Base-by-base conservation (phyloP, 2,113 vertebrate genomes). In the Austrofundulus limnaeus region DNA sequence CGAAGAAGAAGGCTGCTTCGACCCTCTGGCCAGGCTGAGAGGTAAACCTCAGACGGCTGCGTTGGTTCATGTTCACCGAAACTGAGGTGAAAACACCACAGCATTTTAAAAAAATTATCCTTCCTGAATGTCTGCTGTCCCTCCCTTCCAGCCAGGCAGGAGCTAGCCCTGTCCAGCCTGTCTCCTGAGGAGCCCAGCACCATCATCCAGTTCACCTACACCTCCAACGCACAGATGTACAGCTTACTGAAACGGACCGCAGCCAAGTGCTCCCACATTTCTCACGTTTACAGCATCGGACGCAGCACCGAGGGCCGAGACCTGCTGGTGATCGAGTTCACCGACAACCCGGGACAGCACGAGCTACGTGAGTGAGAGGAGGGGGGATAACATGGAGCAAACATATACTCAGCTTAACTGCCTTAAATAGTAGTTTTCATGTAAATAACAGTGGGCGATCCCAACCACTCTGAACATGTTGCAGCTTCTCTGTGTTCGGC, bases 321-420 rank as follows among this genome's bases (percentile, higher is more conserved):
- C 21, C 91, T 99, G 59, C 90, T 97, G 64, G 97, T 94, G 61
- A 95, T 99, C 7, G 97, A 99, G 85, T 96, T 98, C 89, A 95
- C 93, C 2, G 76, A 77, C 66, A 97, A 95, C 56, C 97, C 97
- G 0, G 97, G 97, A 65, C 91, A 94, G 19, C 97, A 99, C 0
- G 95, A 98, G 53, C 80, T 95, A 23, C 67, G 97, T 99, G 89
- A 96, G 96, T 93, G 39, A 7, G 25, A 7, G 3, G 25, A 28
- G 25, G 25, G 25, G 3, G 25, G 25, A 7, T 28, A 28, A 28
- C 25, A 4, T 28, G 25, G 25, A 28, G 25, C 3, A 28, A 7
- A 28, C 25, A 7, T 28, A 28, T 28, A 7, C 28, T 28, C 28
- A 28, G 7, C 28, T 4, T 28, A 28, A 28, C 3, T 28, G 28